A percentile compares a stretch with the other conserved stretches of the same genome.
These are phyloP conservation scores for Drosophila prolongata DNA, from an alignment of 2,888 invertebrate genomes.

Conservation along the genomic window DNA sequence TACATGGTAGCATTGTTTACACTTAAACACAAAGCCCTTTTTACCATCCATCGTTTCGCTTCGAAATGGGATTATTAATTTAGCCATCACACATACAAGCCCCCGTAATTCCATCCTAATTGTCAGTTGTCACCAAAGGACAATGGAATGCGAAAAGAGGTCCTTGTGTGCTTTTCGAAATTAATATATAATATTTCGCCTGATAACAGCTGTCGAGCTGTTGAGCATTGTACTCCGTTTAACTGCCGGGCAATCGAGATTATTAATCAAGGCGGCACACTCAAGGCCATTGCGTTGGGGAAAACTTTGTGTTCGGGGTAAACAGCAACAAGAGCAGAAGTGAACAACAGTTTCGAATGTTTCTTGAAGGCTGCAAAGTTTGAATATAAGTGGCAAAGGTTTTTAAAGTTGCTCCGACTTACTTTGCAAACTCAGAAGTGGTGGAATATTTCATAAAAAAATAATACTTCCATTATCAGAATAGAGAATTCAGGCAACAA, in stretches of 20 bases:
- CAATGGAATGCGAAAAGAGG: background rate
- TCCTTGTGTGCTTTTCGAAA: conserved; percentile 9
- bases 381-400: background rate
- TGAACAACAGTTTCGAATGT: conserved; percentile 10
- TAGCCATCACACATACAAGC: background rate
- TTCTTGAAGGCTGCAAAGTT: conserved; percentile 5
- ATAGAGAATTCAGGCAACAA: no score
- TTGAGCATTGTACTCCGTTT: background rate
- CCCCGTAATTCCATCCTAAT: conserved; percentile 3
- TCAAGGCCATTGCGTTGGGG: conserved; percentile 15
- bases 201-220: conserved; percentile 41
- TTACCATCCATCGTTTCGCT: background rate
- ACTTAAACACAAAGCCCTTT: no score
- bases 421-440: background rate
- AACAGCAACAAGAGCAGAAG: background rate
- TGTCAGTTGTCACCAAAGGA: conserved; percentile 2
- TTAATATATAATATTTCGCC: conserved; percentile 18
- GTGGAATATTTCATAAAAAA: background rate
- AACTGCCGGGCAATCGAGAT: conserved; percentile 15
- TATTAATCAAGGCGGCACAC: conserved; percentile 35
- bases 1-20: conserved; percentile 2
- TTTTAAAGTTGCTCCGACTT: no score
- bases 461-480: no score
- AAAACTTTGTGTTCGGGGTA: background rate
- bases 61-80: conserved; percentile 13